Evolutionary conservation across 2,797 vertebrate genomes (phyloP).

Genomic region (Pagetopsis macropterus): DNA sequence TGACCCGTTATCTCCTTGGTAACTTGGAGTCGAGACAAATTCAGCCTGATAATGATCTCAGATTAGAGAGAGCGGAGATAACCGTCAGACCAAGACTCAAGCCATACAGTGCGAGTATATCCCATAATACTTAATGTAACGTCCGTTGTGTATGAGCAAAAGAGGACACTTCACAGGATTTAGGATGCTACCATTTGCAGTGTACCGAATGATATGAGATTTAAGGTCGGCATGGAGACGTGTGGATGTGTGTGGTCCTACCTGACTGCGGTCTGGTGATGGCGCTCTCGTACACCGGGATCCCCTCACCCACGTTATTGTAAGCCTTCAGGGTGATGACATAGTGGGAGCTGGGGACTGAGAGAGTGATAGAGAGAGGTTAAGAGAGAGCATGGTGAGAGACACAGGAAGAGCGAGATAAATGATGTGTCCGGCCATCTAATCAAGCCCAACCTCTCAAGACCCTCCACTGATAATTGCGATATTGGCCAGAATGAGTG

Average conservation of each 20-base stretch:
- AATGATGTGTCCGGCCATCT: conserved; percentile 56
- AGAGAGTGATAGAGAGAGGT: conserved; percentile 1
- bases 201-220: not conserved
- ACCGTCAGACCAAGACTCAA: conserved; percentile 28
- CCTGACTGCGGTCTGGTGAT: conserved; percentile 94
- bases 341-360: conserved; percentile 97
- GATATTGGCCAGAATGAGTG: conserved; percentile 64
- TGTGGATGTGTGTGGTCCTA: conserved; percentile 47
- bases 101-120: not conserved
- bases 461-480: conserved; percentile 66
- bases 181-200: not conserved
- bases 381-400: conserved; percentile 3
- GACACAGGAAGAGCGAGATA: conserved; percentile 27
- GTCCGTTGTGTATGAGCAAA: conserved; percentile 1
- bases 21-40: conserved; percentile 63
- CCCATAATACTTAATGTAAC: not conserved
- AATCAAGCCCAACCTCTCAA: conserved; percentile 74
- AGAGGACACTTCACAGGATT: not conserved
- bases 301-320: conserved; percentile 97
- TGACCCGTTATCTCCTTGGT: conserved; percentile 49
- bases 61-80: conserved; percentile 43
- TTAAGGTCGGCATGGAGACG: not conserved
- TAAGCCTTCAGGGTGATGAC: conserved; percentile 97
- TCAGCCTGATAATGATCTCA: conserved; percentile 51
- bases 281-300: conserved; percentile 97